A percentile compares a stretch with the other conserved stretches of the same genome.
Evolutionary conservation across 2,113 vertebrate species (phyloP).

Genomic region (Heloderma charlesbogerti): DNA sequence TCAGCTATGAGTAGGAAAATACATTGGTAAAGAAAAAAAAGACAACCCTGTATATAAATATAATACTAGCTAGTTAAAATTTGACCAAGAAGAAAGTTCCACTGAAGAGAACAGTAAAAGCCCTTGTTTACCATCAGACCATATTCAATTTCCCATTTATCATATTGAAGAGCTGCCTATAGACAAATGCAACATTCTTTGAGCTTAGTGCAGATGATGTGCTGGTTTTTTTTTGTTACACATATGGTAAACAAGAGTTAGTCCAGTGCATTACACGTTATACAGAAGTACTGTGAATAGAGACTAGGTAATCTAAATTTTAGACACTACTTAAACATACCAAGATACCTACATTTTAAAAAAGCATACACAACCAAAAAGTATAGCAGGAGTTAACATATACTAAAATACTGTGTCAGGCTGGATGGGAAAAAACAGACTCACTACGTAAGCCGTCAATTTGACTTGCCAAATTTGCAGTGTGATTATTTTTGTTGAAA

Average conservation of each 20-base stretch:
- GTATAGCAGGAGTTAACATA: constrained; percentile 75
- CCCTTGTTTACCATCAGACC: constrained; percentile 97
- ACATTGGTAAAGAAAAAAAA: constrained; percentile 96
- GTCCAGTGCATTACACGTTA: constrained; percentile 96
- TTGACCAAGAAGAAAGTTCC: constrained; percentile 90
- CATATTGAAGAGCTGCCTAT: constrained; percentile 96
- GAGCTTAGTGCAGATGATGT: constrained; percentile 97
- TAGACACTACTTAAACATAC: constrained; percentile 79
- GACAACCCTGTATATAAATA: constrained; percentile 97
- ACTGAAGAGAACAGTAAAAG: constrained; percentile 92
- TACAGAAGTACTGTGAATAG: constrained; percentile 83
- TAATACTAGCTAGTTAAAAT: constrained; percentile 92
- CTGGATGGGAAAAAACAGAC: constrained; percentile 57
- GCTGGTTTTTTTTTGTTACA: constrained; percentile 90
- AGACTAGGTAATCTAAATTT: constrained; percentile 78
- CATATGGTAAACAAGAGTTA: constrained; percentile 98
- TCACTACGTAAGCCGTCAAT: constrained; percentile 68
- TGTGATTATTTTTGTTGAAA: constrained; percentile 52
- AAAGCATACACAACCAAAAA: constrained; percentile 77
- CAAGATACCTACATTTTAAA: constrained; percentile 76
- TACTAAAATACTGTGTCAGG: constrained; percentile 77
- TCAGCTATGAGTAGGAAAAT: constrained; percentile 99
- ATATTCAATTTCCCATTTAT: constrained; percentile 88
- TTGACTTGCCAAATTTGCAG: constrained; percentile 66
- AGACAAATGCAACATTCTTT: constrained; percentile 90